These are phyloP conservation scores for Paraplagusia blochii DNA, from an alignment of 2,113 vertebrate genomes.

Conservation along the genomic window DNA sequence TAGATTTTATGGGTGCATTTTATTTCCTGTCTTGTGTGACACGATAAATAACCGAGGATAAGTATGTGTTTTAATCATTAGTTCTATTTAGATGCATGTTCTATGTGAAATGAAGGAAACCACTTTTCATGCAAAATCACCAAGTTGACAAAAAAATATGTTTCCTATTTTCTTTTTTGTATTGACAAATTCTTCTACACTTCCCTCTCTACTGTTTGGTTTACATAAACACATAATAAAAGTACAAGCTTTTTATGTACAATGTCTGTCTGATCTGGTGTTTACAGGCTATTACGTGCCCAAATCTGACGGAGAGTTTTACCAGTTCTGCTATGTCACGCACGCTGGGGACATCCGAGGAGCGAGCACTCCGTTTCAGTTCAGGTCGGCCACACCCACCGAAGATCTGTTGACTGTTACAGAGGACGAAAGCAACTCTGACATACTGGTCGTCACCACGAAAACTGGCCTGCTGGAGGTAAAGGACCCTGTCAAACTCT, in stretches of 20 bases:
- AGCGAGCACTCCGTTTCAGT: constrained; percentile 97
- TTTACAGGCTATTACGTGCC: constrained; percentile 92
- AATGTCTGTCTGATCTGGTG: background rate
- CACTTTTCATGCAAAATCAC: no score
- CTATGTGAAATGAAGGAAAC: no score
- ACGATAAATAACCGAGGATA: no score
- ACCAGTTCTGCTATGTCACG: constrained; percentile 98
- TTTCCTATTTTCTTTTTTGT: no score
- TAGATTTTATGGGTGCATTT: no score
- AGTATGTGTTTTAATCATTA: no score
- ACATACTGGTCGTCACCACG: constrained; percentile 96
- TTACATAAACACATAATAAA: background rate
- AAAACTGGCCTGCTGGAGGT: constrained; percentile 96
- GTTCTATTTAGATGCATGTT: no score
- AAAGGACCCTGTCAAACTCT: no score
- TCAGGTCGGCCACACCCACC: constrained; percentile 87
- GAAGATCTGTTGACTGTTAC: constrained; percentile 91
- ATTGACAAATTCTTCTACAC: no score
- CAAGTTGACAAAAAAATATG: no score
- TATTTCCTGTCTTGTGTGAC: no score
- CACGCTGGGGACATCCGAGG: constrained; percentile 94
- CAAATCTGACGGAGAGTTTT: constrained; percentile 97
- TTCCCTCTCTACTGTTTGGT: no score
- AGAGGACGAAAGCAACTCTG: constrained; percentile 95
- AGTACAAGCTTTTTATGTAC: background rate